phyloP scores from a whole-genome alignment of 2,797 vertebrate genomes.

The Emys orbicularis region DNA sequence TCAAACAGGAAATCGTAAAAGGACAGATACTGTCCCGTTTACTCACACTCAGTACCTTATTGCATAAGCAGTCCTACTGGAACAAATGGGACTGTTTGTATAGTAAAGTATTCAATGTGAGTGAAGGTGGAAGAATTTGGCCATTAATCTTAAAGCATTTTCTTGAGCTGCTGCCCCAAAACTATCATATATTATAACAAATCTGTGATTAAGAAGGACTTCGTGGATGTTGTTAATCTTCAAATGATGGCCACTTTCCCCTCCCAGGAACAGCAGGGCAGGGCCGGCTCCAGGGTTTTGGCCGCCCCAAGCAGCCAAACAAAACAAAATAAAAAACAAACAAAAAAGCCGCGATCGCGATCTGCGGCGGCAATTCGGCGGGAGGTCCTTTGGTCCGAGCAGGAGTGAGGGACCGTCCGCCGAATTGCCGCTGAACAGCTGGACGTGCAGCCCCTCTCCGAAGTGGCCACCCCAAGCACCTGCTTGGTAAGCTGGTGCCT shows the following conservation, averaged over 20 bases:
- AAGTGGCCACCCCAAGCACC: too few species aligned
- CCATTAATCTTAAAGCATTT: neutral
- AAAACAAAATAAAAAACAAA: too few species aligned
- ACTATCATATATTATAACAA: rapidly evolving
- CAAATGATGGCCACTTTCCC: neutral
- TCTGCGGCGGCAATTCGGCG: too few species aligned
- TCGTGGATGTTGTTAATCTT: neutral
- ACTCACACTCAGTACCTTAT: neutral
- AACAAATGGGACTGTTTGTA: neutral
- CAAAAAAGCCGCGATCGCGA: too few species aligned
- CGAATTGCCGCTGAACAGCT: too few species aligned
- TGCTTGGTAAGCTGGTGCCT: too few species aligned
- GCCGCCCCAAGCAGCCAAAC: too few species aligned
- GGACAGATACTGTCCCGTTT: constrained; percentile 33
- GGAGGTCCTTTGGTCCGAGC: too few species aligned
- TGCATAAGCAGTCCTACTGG: constrained; percentile 19
- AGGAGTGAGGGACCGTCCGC: too few species aligned
- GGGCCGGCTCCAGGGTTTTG: too few species aligned
- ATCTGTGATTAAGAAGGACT: neutral
- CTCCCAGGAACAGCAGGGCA: neutral
- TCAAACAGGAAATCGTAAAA: neutral
- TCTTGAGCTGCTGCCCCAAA: neutral
- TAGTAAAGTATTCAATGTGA: neutral
- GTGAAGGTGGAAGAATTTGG: neutral
- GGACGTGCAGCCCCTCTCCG: too few species aligned